phyloP scores from a whole-genome alignment of 2,113 vertebrate genomes.

The Pelobates fuscus region DNA sequence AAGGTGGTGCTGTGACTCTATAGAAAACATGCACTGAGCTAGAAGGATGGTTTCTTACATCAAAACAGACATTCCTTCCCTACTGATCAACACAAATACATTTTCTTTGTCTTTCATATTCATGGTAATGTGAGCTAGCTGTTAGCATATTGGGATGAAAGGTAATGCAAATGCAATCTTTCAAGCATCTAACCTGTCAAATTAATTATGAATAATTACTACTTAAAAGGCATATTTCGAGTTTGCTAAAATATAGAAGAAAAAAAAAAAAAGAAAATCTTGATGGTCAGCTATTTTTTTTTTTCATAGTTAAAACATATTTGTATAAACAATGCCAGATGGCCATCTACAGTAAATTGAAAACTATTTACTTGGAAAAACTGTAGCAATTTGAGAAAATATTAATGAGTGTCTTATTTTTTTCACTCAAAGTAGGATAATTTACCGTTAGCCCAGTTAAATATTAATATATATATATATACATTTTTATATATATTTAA shows the following conservation, averaged over 20 bases:
- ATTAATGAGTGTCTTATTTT: no score
- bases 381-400: no score
- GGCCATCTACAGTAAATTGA: no score
- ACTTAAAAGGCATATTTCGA: constrained; percentile 23
- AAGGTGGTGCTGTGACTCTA: constrained; percentile 65
- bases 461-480: no score
- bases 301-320: no score
- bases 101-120: constrained; percentile 23
- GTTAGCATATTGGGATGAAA: constrained; percentile 34
- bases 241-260: constrained; percentile 22
- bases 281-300: neutral
- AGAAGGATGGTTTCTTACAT: neutral
- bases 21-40: constrained; percentile 16
- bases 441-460: no score
- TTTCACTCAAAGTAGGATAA: no score
- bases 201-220: constrained; percentile 39
- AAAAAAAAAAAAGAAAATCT: no score
- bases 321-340: no score
- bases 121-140: constrained; percentile 37
- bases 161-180: constrained; percentile 44
- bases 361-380: no score
- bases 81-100: constrained; percentile 30
- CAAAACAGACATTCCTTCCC: constrained; percentile 18
- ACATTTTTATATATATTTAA: no score
- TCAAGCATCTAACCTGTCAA: constrained; percentile 30